Base-by-base conservation (phyloP, 2,797 vertebrate genomes). In the Mormyrops attenuatus region DNA sequence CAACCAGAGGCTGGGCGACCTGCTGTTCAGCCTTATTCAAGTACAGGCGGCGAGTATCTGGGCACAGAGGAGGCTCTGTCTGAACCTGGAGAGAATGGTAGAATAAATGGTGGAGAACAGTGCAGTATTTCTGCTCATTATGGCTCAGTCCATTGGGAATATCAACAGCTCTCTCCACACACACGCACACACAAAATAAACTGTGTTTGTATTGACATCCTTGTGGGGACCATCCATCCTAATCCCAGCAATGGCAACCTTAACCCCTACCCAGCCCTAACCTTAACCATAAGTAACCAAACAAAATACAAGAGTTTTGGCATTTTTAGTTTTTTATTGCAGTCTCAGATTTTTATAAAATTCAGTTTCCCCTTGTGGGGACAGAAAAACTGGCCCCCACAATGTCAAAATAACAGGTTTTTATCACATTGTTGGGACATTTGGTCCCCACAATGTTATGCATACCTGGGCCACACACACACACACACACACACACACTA, bases 31-130 rank as follows among this genome's bases (percentile, higher is more conserved):
- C 15, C 69, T 26, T 82, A 49, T 53, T 55, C 88, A 41, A 82
- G 88, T 53, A 80, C 88, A 82, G 88, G 34, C 22, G 7, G 66
- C n/a, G 26, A 55, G 66, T 77, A 41, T 73, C 30, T 52, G 47
- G 66, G 88, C 69, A 13, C 34, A 69, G 50, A 52, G 22, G 34
- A 30, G 8, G 47, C 49, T 17, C 30, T 69, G 20, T 20, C 88
- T 80, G 88, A 69, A 11, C 34, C 44, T 22, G n/a, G 34, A 30
- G 73, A 11, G 44, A 22, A 55, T 20, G 26, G 53, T n/a, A 57
- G 20, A 49, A 80, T 60, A 80, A 89, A 89, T 49, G 38, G 53
- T 34, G 49, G 38, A 20, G n/a, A 89, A 89, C 88, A 50, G 41
- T 60, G 38, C 34, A 89, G 88, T 55, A 49, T 85, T 85, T 50